Evolutionary conservation across 2,113 vertebrate genomes (phyloP).

Genomic region (Passer domesticus): DNA sequence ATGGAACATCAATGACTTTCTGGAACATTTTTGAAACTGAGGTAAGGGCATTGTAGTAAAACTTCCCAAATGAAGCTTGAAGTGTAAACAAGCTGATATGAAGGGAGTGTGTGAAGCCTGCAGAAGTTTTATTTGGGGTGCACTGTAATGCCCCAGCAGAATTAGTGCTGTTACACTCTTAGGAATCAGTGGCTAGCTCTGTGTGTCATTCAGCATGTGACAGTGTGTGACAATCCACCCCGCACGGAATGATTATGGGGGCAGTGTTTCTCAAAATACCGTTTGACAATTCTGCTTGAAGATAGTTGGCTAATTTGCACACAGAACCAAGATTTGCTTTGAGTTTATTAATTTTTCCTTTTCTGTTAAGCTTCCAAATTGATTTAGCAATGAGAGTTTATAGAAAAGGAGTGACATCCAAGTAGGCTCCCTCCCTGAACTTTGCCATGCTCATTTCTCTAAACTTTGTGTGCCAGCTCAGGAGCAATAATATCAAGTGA

Average conservation of each 20-base stretch:
- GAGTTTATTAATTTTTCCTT: background rate
- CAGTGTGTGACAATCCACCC: background rate
- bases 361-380: constrained; percentile 16
- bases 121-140: background rate
- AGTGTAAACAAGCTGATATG: background rate
- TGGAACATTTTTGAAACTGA: background rate
- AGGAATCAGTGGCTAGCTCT: background rate
- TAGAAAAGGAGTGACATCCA: background rate
- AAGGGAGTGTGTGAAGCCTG: background rate
- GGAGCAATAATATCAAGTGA: constrained; percentile 52
- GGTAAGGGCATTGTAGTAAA: background rate
- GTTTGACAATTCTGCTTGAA: background rate
- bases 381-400: background rate
- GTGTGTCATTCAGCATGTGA: background rate
- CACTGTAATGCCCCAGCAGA: background rate
- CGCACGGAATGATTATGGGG: background rate
- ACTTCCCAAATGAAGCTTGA: background rate
- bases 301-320: background rate
- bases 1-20: background rate
- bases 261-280: background rate
- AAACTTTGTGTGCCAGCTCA: background rate
- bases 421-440: background rate
- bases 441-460: background rate
- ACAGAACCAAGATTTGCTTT: background rate
- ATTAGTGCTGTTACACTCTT: background rate